These are phyloP conservation scores for Myoxocephalus aenaeus DNA, from an alignment of 2,797 vertebrate species.

Conservation along the genomic window DNA sequence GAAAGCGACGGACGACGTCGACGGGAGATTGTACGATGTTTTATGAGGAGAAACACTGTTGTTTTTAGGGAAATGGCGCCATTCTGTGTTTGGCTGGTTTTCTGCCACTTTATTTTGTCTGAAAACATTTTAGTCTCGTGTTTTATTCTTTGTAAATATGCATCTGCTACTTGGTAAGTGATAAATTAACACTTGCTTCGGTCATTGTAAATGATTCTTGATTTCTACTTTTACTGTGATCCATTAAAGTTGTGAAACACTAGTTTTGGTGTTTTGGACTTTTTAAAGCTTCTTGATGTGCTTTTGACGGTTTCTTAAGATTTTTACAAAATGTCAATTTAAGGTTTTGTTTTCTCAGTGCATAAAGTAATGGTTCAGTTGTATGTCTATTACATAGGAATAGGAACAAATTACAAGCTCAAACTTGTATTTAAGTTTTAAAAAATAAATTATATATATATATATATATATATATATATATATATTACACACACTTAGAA, in stretches of 20 bases:
- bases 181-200: constrained; percentile 42
- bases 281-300: not conserved
- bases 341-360: not conserved
- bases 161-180: constrained; percentile 58
- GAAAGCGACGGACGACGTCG: not conserved
- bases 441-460: too few relatives aligned
- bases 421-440: too few relatives aligned
- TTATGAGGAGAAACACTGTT: constrained; percentile 51
- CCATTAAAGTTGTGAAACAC: constrained; percentile 79
- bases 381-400: too few relatives aligned
- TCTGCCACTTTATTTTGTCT: constrained; percentile 53
- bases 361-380: not conserved
- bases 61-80: constrained; percentile 71
- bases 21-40: constrained; percentile 41
- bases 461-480: too few relatives aligned
- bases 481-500: too few relatives aligned
- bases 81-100: constrained; percentile 61
- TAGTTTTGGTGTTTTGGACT: constrained; percentile 9
- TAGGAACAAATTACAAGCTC: too few relatives aligned
- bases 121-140: constrained; percentile 53
- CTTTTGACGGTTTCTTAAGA: not conserved
- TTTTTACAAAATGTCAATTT: not conserved
- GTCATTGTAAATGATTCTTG: constrained; percentile 68
- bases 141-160: constrained; percentile 82
- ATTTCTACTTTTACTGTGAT: constrained; percentile 74